These are phyloP conservation scores for Tetheella fluctuosa DNA, from an alignment of 2,888 invertebrate species.

Conservation along the genomic window DNA sequence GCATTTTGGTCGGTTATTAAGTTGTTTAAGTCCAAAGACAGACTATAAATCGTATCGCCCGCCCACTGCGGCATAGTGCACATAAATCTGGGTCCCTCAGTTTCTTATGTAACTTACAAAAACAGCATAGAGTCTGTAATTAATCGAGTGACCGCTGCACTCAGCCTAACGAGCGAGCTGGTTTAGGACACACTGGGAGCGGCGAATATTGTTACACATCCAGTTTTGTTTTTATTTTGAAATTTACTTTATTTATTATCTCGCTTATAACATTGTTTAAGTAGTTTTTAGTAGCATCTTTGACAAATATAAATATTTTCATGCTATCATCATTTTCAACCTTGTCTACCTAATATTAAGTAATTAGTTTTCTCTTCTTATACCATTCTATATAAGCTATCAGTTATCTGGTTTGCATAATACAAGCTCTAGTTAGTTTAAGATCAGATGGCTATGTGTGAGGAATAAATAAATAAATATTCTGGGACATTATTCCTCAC, in stretches of 20 bases:
- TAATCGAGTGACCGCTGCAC: conserved; percentile 61
- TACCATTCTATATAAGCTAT: too few species aligned
- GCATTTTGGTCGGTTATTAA: conserved; percentile 9
- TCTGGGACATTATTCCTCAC: too few species aligned
- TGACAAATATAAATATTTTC: too few species aligned
- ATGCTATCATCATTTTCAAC: too few species aligned
- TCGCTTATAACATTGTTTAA: too few species aligned
- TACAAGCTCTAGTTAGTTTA: too few species aligned
- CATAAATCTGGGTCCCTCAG: conserved; percentile 8
- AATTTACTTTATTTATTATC: neutral
- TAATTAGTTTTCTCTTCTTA: too few species aligned
- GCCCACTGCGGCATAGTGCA: conserved; percentile 8
- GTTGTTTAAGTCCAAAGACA: conserved; percentile 4
- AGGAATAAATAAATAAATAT: too few species aligned
- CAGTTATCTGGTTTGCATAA: too few species aligned
- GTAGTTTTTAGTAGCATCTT: too few species aligned
- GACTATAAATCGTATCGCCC: conserved; percentile 1
- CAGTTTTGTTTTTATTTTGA: neutral
- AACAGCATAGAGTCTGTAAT: conserved; percentile 37
- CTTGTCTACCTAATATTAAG: too few species aligned
- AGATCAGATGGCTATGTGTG: too few species aligned
- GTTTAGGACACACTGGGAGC: conserved; percentile 25
- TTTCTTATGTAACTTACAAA: conserved; percentile 7
- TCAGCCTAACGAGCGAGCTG: conserved; percentile 47
- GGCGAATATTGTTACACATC: neutral